These are phyloP conservation scores for Pristionchus fissidentatus DNA, from an alignment of 2,888 invertebrate genomes.

Conservation along the genomic window DNA sequence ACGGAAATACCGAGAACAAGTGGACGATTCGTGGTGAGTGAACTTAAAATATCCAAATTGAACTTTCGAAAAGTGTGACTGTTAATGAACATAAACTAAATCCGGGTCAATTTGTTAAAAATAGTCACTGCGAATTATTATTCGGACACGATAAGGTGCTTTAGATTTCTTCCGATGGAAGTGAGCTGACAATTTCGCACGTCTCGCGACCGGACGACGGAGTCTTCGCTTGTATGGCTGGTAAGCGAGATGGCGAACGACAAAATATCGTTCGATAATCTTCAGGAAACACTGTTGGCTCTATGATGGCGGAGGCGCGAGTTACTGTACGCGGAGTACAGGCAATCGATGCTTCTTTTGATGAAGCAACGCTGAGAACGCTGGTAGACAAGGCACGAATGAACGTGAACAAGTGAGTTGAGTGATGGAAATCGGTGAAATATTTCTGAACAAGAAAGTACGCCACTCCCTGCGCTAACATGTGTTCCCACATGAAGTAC, in stretches of 20 bases:
- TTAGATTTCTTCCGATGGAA: constrained; percentile 69
- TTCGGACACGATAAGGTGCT: not conserved
- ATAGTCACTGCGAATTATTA: no score
- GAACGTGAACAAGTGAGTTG: constrained; percentile 62
- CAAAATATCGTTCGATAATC: not conserved
- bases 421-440: not conserved
- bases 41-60: not conserved
- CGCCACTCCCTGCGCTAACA: not conserved
- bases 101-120: not conserved
- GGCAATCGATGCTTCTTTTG: constrained; percentile 47
- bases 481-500: not conserved
- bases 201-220: constrained; percentile 69
- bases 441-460: not conserved
- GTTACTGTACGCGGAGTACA: constrained; percentile 74
- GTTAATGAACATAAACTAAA: not conserved
- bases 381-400: constrained; percentile 66
- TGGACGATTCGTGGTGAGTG: constrained; percentile 76
- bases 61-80: not conserved
- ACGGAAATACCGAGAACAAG: constrained; percentile 68
- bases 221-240: constrained; percentile 73
- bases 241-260: constrained; percentile 50
- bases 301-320: constrained; percentile 76
- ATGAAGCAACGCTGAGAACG: constrained; percentile 55
- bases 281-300: constrained; percentile 76
- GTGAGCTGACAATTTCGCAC: constrained; percentile 65